Evolutionary conservation across 2,797 vertebrate species (phyloP).

Genomic region (Megalops cyprinoides): DNA sequence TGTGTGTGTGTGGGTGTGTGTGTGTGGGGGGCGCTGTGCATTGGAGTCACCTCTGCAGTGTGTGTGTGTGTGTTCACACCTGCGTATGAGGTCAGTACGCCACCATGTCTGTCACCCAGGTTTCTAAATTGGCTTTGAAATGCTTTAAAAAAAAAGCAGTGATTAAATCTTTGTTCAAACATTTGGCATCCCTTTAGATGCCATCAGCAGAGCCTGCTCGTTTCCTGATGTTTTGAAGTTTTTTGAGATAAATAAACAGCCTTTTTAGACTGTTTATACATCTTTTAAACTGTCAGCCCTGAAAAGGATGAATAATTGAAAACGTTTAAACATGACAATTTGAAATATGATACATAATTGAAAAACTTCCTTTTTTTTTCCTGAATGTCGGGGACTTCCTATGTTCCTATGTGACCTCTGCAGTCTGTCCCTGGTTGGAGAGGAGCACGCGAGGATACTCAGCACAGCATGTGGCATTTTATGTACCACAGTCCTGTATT

Average conservation of each 20-base stretch:
- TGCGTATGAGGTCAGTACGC: background rate
- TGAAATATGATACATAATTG: background rate
- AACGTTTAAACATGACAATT: background rate
- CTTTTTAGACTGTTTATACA: background rate
- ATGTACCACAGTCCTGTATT: too few species aligned
- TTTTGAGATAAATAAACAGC: background rate
- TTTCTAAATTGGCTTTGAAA: background rate
- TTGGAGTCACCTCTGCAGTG: background rate
- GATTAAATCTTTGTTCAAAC: background rate
- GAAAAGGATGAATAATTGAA: background rate
- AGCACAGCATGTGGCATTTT: too few species aligned
- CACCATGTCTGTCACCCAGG: background rate
- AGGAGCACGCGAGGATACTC: too few species aligned
- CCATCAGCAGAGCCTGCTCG: background rate
- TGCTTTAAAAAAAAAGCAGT: background rate
- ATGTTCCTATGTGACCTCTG: background rate
- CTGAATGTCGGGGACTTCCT: background rate
- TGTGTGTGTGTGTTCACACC: background rate
- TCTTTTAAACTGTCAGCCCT: background rate
- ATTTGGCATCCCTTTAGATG: background rate
- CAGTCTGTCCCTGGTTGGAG: background rate
- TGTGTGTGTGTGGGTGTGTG: too few species aligned
- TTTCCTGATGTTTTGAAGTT: background rate
- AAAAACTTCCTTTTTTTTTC: constrained; percentile 4
- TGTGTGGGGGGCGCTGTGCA: too few species aligned